phyloP scores from a whole-genome alignment of 2,797 vertebrate genomes.

The Hippopotamyrus pictus region DNA sequence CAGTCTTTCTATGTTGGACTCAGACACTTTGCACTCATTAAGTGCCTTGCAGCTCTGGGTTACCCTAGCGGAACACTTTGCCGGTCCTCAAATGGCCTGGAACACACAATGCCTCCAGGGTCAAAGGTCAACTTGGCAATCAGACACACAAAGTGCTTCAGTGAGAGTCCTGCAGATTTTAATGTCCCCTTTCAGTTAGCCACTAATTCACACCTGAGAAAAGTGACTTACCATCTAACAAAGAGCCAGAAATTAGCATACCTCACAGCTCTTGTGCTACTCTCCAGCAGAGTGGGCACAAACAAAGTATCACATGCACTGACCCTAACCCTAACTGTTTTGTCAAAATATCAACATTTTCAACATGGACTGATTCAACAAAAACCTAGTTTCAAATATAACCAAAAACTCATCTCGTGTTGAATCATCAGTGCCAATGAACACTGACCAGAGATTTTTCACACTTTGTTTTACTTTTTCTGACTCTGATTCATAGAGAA shows the following conservation, averaged over 20 bases:
- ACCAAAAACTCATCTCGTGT: conserved; percentile 35
- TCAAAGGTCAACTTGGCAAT: conserved; percentile 9
- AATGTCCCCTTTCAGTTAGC: not conserved
- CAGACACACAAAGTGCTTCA: conserved; percentile 1
- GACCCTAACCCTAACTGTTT: no score
- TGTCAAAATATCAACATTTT: not conserved
- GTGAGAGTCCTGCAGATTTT: not conserved
- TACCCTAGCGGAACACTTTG: not conserved
- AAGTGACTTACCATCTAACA: not conserved
- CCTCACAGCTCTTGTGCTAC: not conserved
- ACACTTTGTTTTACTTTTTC: conserved; percentile 35
- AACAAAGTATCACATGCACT: not conserved
- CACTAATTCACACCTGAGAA: not conserved
- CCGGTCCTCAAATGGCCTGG: not conserved
- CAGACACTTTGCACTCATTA: not conserved
- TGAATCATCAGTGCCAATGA: conserved; percentile 53
- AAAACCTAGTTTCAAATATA: conserved; percentile 33
- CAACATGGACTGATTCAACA: not conserved
- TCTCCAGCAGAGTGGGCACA: not conserved
- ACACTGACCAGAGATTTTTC: not conserved
- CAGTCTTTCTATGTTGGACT: not conserved
- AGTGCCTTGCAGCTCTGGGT: conserved; percentile 19
- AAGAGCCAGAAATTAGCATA: not conserved
- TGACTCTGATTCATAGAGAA: conserved; percentile 52
- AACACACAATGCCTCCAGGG: not conserved